Percentiles rank a stretch among this genome's conserved stretches.
These are phyloP conservation scores for Dendrocopos noguchii DNA, from an alignment of 2,113 vertebrate genomes.

Conservation along the genomic window DNA sequence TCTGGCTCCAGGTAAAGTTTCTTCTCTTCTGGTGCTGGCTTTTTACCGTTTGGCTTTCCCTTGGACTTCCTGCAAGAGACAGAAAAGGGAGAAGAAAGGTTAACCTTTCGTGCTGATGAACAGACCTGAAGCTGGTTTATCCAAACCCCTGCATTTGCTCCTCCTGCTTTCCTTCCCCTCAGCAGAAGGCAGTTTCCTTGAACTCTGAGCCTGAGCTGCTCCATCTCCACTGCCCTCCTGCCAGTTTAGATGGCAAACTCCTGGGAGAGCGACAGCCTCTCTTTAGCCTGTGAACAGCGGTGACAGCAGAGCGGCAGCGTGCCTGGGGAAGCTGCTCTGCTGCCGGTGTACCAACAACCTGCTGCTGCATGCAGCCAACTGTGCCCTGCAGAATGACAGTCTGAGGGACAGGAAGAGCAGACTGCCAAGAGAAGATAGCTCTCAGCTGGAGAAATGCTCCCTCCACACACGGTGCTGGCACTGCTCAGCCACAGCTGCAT, in stretches of 20 bases:
- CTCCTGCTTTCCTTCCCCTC: background rate
- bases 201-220: background rate
- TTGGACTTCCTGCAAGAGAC: slow-evolving; percentile 90
- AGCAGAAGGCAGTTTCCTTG: background rate
- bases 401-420: background rate
- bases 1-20: slow-evolving; percentile 95
- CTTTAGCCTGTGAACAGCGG: background rate
- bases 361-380: background rate
- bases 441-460: background rate
- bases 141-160: background rate
- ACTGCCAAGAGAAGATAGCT: background rate
- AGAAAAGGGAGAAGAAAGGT: background rate
- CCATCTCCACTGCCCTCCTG: background rate
- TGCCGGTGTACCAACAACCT: fast-evolving
- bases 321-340: background rate
- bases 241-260: background rate
- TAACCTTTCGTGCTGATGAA: background rate
- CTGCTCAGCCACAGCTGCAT: background rate
- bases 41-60: slow-evolving; percentile 98
- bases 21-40: slow-evolving; percentile 91
- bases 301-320: background rate
- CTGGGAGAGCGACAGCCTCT: background rate
- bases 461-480: background rate
- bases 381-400: background rate
- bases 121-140: background rate